A percentile compares a stretch with the other conserved stretches of the same genome.
Conservation (phyloP, 2,888 invertebrate species). For the Anoplius nigerrimus region DNA sequence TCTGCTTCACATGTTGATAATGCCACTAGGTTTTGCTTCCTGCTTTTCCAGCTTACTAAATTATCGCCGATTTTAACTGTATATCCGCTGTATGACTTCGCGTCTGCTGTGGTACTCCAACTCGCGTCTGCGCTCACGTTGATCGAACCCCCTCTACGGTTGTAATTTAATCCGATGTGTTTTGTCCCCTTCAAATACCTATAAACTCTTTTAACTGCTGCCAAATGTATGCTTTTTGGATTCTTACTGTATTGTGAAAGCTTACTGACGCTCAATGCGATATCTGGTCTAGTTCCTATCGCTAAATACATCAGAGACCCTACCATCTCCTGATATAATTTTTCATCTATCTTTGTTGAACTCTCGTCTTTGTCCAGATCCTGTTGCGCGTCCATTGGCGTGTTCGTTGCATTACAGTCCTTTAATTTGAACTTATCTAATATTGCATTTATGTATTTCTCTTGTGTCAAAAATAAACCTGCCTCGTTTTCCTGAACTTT, state of each 20-base stretch:
- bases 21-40: slow-evolving; percentile 16
- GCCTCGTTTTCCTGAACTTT: background rate
- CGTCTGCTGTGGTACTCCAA: slow-evolving; percentile 22
- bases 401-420: background rate
- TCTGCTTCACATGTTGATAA: no score
- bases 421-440: background rate
- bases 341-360: no score
- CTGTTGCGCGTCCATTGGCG: no score
- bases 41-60: slow-evolving; percentile 18
- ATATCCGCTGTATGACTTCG: slow-evolving; percentile 19
- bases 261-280: no score
- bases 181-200: slow-evolving; percentile 9
- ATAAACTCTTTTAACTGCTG: slow-evolving; percentile 8
- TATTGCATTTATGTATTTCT: background rate
- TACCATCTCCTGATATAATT: no score
- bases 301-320: background rate
- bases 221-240: background rate
- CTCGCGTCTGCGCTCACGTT: slow-evolving; percentile 18
- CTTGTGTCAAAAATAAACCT: background rate
- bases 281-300: background rate
- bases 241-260: background rate
- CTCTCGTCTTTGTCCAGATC: no score
- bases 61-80: slow-evolving; percentile 12
- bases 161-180: slow-evolving; percentile 2
- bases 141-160: background rate